Evolutionary conservation across 2,113 vertebrate species (phyloP), one percentile per base, ranked within the genome.

Genomic region (Vulpes lagopus): DNA sequence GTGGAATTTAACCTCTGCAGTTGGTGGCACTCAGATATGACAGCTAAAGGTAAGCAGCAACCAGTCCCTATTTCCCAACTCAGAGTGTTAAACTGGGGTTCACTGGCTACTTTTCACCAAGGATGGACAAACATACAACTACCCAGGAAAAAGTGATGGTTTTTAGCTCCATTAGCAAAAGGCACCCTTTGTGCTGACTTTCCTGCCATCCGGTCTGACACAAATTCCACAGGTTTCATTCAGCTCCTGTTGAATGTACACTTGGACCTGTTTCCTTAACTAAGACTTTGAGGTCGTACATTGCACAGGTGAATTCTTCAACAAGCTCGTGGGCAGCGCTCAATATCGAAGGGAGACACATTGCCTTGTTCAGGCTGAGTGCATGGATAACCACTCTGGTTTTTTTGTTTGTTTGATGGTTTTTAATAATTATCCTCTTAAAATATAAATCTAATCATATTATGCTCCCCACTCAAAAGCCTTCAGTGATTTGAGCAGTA

Each of bases 1-100:
- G 99, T 99, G 95, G 99, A 99, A 98, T 99, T 99, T 98, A 99
- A 99, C 99, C 98, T 99, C 97, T 99, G 99, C 99, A 99, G 99
- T 98, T 99, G 99, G 99, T 99, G 99, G 99, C 98, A 99, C 98
- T 99, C 99, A 23, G 99, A 99, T 98, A 97, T 99, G 98, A 99
- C 99, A 95, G 98, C 99, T 79, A 99, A 99, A 99, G 99, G 99
- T 99, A 99, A 98, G 98, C 86, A 53, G 51, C 7, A 19, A 14
- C 89, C 53, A 49, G 74, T 92, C 95, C 84, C 38, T 17, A 0
- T 90, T 91, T 91, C 62, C 25, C 49, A 20, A 62, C 38, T 96
- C 83, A 22, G 49, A 78, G n/a, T 19, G 55, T 62, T 57, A 23
- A 84, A 23, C 12, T 1, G 1, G 60, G 67, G 30, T 78, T 79